A percentile compares a stretch with the other conserved stretches of the same genome.
These are phyloP conservation scores for Oreochromis tanganicae DNA, from an alignment of 2,113 vertebrate genomes.

Conservation along the genomic window DNA sequence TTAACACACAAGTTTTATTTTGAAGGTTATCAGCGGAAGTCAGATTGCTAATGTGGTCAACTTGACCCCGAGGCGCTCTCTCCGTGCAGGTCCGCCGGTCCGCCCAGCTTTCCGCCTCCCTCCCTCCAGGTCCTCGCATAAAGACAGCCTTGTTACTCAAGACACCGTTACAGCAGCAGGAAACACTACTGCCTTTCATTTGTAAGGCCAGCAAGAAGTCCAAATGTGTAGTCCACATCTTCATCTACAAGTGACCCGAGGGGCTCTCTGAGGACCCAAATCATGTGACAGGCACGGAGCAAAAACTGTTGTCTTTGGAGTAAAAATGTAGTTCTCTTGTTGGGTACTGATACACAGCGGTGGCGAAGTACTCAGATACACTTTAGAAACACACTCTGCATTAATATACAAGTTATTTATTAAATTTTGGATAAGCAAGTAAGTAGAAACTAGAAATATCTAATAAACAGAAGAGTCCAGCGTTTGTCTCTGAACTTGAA, in stretches of 20 bases:
- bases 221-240: constrained; percentile 34
- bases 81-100: constrained; percentile 28
- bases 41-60: rapidly evolving
- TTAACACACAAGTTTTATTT: neutral
- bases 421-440: neutral
- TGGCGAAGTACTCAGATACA: neutral
- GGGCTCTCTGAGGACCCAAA: neutral
- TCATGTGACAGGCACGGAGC: neutral
- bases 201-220: constrained; percentile 9
- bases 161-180: constrained; percentile 37
- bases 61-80: neutral
- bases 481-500: neutral
- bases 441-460: neutral
- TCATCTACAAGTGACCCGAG: neutral
- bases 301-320: neutral
- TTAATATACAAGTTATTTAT: neutral
- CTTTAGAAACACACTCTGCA: neutral
- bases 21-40: constrained; percentile 14
- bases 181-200: constrained; percentile 70
- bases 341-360: neutral
- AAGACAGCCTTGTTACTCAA: constrained; percentile 70
- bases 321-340: neutral
- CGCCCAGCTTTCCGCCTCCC: constrained; percentile 29
- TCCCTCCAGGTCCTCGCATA: constrained; percentile 39
- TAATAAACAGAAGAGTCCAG: neutral